Base-by-base conservation (phyloP, 2,113 vertebrate genomes). In the Arothron firmamentum region DNA sequence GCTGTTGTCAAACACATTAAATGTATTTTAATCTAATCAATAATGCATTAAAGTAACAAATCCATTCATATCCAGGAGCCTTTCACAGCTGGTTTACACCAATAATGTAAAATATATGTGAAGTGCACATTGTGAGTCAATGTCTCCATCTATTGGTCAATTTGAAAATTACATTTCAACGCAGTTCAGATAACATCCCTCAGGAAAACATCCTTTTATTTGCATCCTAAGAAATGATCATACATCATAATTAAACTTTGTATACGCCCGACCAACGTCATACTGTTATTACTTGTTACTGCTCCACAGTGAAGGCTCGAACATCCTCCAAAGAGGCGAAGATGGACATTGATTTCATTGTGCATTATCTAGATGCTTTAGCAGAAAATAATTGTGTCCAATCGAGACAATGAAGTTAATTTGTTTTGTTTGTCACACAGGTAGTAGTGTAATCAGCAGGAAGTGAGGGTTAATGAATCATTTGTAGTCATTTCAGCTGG, bases 141-240 rank as follows among this genome's bases (percentile, higher is more conserved):
- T 77, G 75, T 72, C 75, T 64, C 81, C 81, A 76, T 77, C 81
- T 84, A 72, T 73, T 77, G 81, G 57, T 43, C 38, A 55, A 5
- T 0, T 2, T n/a, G 18, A 3, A 49, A 20, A 0, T 13, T 16
- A 12, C 43, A 45, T 45, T 45, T 17, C 43, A 45, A 5, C 4
- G 17, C 1, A 43, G 41, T 43, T 43, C 2, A 43, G 3, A 43
- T 4, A 13, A 43, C 2, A 43, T 6, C 14, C 3, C 14, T 1
- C 14, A 43, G 14, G 5, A 43, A 43, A 23, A 23, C 21, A 23
- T 23, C 5, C 23, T 13, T 42, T 14, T 14, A 25, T 47, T 13
- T 3, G 7, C 5, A 21, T 18, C 3, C 4, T 65, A 28, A 28
- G 3, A 28, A 28, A 28, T 5, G 3, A 28, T 28, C 6, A 28